A percentile compares a stretch with the other conserved stretches of the same genome.
These are phyloP conservation scores for Macrosiphum euphorbiae DNA, from an alignment of 2,888 invertebrate species.

Conservation along the genomic window DNA sequence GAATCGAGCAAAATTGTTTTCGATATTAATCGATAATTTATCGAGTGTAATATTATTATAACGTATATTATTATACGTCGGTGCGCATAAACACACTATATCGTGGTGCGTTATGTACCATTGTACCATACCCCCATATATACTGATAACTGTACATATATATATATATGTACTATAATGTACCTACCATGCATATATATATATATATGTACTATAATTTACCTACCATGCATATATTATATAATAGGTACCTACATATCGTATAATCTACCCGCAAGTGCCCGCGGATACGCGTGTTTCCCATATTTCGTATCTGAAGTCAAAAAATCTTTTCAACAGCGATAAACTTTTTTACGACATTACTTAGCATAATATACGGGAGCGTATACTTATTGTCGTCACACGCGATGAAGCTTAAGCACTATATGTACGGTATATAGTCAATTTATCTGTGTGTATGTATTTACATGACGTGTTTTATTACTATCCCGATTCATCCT, in stretches of 20 bases:
- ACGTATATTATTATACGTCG: background rate
- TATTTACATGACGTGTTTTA: constrained; percentile 15
- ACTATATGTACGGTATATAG: background rate
- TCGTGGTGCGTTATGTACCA: background rate
- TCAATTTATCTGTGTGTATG: background rate
- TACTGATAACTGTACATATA: background rate
- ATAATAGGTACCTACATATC: background rate
- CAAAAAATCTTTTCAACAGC: constrained; percentile 11
- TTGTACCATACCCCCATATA: too few species aligned
- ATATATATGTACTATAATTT: background rate
- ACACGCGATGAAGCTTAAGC: background rate
- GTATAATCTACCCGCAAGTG: background rate
- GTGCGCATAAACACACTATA: background rate
- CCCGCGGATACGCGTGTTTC: background rate
- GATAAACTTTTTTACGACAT: constrained; percentile 1
- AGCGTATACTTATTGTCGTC: background rate
- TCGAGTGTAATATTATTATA: background rate
- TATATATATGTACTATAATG: background rate
- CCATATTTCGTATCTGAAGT: constrained; percentile 4
- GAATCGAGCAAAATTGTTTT: background rate
- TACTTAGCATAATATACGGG: constrained; percentile 7
- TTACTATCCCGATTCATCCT: background rate
- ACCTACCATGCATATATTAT: background rate
- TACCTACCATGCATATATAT: background rate
- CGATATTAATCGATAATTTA: background rate